A percentile compares a stretch with the other conserved stretches of the same genome.
These are phyloP conservation scores for Melanotus villosus DNA, from an alignment of 2,888 invertebrate genomes.

Conservation along the genomic window DNA sequence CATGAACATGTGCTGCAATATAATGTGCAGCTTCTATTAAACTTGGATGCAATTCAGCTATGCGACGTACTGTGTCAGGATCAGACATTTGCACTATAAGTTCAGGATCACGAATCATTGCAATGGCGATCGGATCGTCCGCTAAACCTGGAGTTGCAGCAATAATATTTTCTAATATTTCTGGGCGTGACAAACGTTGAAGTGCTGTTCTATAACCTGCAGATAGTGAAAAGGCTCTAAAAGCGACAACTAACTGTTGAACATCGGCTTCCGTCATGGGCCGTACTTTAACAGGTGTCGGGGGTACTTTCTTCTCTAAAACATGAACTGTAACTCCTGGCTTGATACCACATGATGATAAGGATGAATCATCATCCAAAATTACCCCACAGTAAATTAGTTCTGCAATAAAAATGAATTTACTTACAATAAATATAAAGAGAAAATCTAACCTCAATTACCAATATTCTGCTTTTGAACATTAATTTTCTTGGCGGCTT, in stretches of 20 bases:
- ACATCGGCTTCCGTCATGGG: slow-evolving; percentile 74
- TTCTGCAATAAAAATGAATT: slow-evolving; percentile 69
- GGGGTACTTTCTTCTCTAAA: slow-evolving; percentile 67
- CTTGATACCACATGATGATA: slow-evolving; percentile 76
- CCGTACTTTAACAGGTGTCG: slow-evolving; percentile 65
- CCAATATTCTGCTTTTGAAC: slow-evolving; percentile 73
- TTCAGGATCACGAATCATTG: slow-evolving; percentile 83
- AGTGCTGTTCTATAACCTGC: slow-evolving; percentile 78
- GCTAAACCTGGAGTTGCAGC: slow-evolving; percentile 79
- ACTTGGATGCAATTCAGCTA: slow-evolving; percentile 79
- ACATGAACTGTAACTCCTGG: slow-evolving; percentile 74
- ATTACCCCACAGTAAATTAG: slow-evolving; percentile 81
- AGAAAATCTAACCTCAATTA: slow-evolving; percentile 56
- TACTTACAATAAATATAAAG: neutral
- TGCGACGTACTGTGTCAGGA: slow-evolving; percentile 76
- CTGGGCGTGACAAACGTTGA: slow-evolving; percentile 70
- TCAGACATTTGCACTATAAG: slow-evolving; percentile 81
- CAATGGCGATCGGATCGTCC: slow-evolving; percentile 80
- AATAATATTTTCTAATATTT: slow-evolving; percentile 77
- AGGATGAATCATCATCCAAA: slow-evolving; percentile 74
- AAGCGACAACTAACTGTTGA: slow-evolving; percentile 74
- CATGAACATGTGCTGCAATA: slow-evolving; percentile 73
- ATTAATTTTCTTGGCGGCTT: slow-evolving; percentile 73
- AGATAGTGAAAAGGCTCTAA: slow-evolving; percentile 74
- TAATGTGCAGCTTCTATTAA: slow-evolving; percentile 79